Evolutionary conservation across 2,797 vertebrate genomes (phyloP).

Genomic region (Darevskia mixta): DNA sequence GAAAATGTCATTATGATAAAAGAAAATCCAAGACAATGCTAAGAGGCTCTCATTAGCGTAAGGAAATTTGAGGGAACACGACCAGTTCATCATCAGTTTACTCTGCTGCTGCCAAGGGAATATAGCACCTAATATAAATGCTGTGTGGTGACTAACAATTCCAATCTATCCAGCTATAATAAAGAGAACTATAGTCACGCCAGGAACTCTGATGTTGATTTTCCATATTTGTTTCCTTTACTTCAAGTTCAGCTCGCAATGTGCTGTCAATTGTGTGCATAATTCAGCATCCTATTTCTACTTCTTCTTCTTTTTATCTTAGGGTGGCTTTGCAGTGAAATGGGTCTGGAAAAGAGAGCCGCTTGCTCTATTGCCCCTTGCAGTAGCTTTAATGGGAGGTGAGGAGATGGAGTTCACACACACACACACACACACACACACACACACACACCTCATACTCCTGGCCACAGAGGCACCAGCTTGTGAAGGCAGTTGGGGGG

Average conservation of each 20-base stretch:
- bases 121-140: constrained; percentile 31
- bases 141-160: neutral
- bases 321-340: neutral
- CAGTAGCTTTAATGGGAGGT: neutral
- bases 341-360: neutral
- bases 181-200: constrained; percentile 1
- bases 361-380: neutral
- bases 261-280: neutral
- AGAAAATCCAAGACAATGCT: constrained; percentile 17
- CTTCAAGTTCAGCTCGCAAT: neutral
- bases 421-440: too few species aligned
- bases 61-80: constrained; percentile 17
- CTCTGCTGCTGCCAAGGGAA: constrained; percentile 11
- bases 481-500: too few species aligned
- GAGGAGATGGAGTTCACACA: neutral
- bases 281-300: neutral
- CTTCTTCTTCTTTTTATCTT: too few species aligned
- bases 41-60: neutral
- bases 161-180: constrained; percentile 26
- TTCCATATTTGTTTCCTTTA: constrained; percentile 16
- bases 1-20: constrained; percentile 10
- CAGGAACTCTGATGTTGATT: constrained; percentile 16
- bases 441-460: too few species aligned
- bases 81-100: constrained; percentile 14
- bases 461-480: too few species aligned